phyloP scores from a whole-genome alignment of 2,113 vertebrate genomes.

The Corythornis madagascariensis region DNA sequence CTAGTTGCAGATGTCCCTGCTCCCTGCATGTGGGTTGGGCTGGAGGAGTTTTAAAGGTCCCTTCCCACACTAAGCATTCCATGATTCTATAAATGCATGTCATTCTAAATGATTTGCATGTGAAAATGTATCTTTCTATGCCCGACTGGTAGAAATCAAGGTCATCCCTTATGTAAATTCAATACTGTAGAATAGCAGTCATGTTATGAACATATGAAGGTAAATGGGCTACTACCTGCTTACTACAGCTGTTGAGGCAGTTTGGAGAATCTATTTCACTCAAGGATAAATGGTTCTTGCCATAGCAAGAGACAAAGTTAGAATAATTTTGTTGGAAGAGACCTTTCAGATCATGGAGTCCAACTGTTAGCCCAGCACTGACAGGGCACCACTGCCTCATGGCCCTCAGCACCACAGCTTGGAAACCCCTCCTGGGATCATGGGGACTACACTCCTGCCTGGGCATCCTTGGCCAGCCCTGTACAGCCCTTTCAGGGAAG shows the following conservation, averaged over 20 bases:
- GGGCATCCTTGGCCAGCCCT: neutral
- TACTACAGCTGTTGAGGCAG: neutral
- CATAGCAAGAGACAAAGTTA: neutral
- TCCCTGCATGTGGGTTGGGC: neutral
- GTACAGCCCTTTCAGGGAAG: neutral
- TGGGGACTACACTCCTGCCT: neutral
- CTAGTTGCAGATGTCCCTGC: neutral
- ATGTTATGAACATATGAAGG: neutral
- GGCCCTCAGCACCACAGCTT: neutral
- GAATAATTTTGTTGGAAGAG: neutral
- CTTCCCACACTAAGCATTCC: neutral
- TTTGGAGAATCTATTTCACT: neutral
- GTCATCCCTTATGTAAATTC: neutral
- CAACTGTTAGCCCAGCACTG: neutral
- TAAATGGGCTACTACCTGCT: neutral
- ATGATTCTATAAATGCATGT: rapidly evolving
- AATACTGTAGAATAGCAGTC: neutral
- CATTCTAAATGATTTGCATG: rapidly evolving
- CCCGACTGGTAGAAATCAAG: neutral
- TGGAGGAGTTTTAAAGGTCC: neutral
- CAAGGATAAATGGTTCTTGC: neutral
- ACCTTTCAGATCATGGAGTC: neutral
- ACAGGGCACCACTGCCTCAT: neutral
- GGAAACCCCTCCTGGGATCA: neutral
- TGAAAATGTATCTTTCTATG: rapidly evolving